Conservation (phyloP, 2,797 vertebrate genomes). For the Setipinna tenuifilis region DNA sequence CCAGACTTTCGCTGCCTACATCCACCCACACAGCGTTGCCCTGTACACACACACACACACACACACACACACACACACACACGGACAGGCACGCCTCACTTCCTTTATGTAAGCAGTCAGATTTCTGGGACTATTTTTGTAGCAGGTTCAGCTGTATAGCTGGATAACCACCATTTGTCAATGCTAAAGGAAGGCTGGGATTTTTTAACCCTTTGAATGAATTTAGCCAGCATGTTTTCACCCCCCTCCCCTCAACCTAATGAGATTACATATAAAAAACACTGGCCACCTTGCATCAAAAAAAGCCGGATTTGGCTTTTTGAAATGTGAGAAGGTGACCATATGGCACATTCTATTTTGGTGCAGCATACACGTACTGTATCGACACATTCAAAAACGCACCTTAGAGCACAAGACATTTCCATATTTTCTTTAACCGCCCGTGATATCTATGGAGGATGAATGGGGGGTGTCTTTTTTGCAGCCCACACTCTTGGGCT, state of each 20-base stretch:
- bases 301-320: slow-evolving; percentile 15
- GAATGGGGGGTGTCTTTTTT: not conserved
- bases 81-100: not conserved
- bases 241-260: not conserved
- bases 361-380: not conserved
- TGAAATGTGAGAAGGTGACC: slow-evolving; percentile 24
- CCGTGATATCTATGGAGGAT: not conserved
- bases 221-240: not conserved
- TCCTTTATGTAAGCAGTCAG: slow-evolving; percentile 17
- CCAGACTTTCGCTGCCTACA: not conserved
- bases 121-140: slow-evolving; percentile 8
- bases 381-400: not conserved
- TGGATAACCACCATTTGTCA: not conserved
- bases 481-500: not conserved
- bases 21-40: not conserved
- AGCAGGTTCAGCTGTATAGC: not conserved
- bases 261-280: not conserved
- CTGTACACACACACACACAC: not conserved
- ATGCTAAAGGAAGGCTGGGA: slow-evolving; percentile 2
- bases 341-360: slow-evolving; percentile 16
- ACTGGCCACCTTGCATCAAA: not conserved
- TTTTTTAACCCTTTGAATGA: slow-evolving; percentile 24
- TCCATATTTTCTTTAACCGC: not conserved
- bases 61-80: too few species aligned
- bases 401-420: not conserved